Conservation (phyloP, 2,888 invertebrate genomes). For the Drosophila anceps region DNA sequence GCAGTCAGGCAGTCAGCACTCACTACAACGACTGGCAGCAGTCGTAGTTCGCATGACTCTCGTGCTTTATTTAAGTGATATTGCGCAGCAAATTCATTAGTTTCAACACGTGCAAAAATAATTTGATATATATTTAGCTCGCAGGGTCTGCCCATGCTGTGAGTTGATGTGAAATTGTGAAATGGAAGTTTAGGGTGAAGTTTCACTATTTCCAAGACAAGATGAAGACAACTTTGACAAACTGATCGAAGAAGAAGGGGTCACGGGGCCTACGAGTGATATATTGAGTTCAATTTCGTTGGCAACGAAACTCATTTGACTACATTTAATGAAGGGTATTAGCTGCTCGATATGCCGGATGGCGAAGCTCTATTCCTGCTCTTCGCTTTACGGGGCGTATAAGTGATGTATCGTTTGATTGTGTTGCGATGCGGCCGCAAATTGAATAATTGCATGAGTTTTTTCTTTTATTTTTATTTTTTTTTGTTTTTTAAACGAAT, state of each 20-base stretch:
- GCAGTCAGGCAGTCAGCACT: background rate
- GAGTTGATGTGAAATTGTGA: background rate
- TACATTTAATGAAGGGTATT: conserved; percentile 16
- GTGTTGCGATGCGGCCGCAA: conserved; percentile 53
- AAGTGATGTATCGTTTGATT: conserved; percentile 39
- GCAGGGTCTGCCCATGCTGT: background rate
- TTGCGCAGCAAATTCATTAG: conserved; percentile 26
- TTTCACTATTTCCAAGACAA: too few relatives aligned
- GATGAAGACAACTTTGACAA: background rate
- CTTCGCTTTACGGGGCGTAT: conserved; percentile 32
- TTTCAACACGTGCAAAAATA: conserved; percentile 12
- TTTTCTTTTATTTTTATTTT: too few relatives aligned
- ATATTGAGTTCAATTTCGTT: background rate
- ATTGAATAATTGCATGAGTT: conserved; percentile 69
- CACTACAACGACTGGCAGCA: background rate
- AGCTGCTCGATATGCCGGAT: background rate
- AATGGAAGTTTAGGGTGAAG: background rate
- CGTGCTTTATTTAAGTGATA: conserved; percentile 7
- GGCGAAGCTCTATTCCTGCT: background rate
- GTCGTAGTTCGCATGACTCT: conserved; percentile 1
- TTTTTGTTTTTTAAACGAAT: conserved; percentile 25
- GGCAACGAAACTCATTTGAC: background rate
- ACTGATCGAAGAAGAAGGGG: too few relatives aligned
- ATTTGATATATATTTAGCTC: background rate
- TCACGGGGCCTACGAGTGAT: background rate